Evolutionary conservation across 2,113 vertebrate genomes (phyloP).

Genomic region (Microtus oregoni): DNA sequence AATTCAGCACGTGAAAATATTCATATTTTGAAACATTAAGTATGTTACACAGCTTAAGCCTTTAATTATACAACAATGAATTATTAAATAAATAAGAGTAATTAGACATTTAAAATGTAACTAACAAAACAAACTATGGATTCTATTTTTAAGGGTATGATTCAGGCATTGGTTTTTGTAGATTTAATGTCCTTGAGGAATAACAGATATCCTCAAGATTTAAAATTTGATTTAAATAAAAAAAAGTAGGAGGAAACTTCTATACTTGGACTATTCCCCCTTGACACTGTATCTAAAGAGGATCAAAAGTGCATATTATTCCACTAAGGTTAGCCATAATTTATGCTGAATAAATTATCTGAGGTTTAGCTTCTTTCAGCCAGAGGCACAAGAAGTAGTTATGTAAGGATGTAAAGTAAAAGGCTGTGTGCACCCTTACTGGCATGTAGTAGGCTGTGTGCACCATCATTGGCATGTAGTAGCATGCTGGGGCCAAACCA

Average conservation of each 20-base stretch:
- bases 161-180: slow-evolving; percentile 79
- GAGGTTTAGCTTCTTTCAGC: slow-evolving; percentile 83
- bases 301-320: slow-evolving; percentile 83
- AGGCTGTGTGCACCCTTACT: not conserved
- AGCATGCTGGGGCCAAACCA: not conserved
- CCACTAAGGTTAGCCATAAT: slow-evolving; percentile 87
- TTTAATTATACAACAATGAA: slow-evolving; percentile 83
- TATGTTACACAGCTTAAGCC: slow-evolving; percentile 57
- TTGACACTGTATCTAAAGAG: slow-evolving; percentile 80
- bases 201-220: slow-evolving; percentile 81
- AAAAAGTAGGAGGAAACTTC: slow-evolving; percentile 79
- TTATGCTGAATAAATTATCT: slow-evolving; percentile 88
- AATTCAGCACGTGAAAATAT: slow-evolving; percentile 49
- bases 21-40: slow-evolving; percentile 73
- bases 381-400: slow-evolving; percentile 83
- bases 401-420: slow-evolving; percentile 5
- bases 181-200: slow-evolving; percentile 81
- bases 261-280: slow-evolving; percentile 81
- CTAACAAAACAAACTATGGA: slow-evolving; percentile 83
- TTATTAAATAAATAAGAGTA: slow-evolving; percentile 84
- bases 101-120: slow-evolving; percentile 84
- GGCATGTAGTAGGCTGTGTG: not conserved
- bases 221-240: slow-evolving; percentile 78
- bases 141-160: slow-evolving; percentile 73
- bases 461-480: not conserved